Evolutionary conservation across 2,797 vertebrate species (phyloP), one percentile per base, ranked within the genome.

Genomic region (Nannoperca australis): DNA sequence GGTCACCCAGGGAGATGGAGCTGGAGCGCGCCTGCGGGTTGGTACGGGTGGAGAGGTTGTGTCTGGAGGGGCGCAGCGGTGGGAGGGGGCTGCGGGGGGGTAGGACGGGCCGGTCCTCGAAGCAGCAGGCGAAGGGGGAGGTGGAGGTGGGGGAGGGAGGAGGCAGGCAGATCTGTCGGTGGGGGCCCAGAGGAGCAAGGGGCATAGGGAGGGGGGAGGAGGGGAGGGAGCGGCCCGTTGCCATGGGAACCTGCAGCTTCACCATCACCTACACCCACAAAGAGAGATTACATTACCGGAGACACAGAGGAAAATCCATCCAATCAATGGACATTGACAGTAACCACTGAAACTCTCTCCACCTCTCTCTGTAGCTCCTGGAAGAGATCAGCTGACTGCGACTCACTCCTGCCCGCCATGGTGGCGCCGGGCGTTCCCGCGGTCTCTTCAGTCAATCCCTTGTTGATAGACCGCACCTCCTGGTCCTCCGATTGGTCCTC

Each of bases 341-440:
- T 49, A 47, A 47, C 7, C 18, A 24, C 20, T 18, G 12, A 62
- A 49, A 20, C 18, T 10, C 3, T 13, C 24, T n/a, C n/a, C 12
- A 94, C 94, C 90, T 99, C 98, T 88, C 96, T 95, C 93, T 99
- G 98, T 3, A 99, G 95, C 4, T 98, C 97, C 72, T 98, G 97
- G 18, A 99, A 99, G 56, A 99, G 96, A 87, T 98, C 96, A 0
- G 97, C 96, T 0, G 98, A 98, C 87, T 99, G 97, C 0, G 95
- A 92, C 83, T 94, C 91, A 8, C 73, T 93, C 55, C 94, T 62
- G 50, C 87, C 53, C 0, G 75, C 20, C 36, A 81, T 15, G 13
- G 30, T 0, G 40, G 30, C 3, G 14, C 51, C 45, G 0, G 82
- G 9, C 0, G 65, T 24, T 42, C 63, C 17, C 1, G 38, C n/a